Base-by-base conservation (phyloP, 2,797 vertebrate genomes). In the Anniella stebbinsi region DNA sequence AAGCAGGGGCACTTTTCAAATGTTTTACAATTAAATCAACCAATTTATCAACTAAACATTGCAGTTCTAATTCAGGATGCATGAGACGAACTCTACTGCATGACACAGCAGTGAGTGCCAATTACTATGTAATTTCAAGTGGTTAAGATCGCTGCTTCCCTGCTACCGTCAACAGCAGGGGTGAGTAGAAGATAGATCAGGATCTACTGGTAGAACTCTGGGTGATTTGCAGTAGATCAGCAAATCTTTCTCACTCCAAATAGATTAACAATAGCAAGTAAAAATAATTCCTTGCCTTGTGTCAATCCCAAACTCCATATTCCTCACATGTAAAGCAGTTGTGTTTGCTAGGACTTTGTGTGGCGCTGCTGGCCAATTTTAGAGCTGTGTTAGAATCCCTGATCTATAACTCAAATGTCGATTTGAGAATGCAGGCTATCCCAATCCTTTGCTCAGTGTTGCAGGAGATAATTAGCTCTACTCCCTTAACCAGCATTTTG, bases 1-100 rank as follows among this genome's bases (percentile, higher is more conserved):
- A 83, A 45, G 38, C 38, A 83, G 66, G 69, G 60, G n/a, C 69
- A n/a, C n/a, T 70, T 70, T 13, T 72, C 15, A n/a, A n/a, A 4
- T 66, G 36, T 82, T 66, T 82, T 83, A 63, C 66, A 41, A 63
- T 28, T 83, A 83, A 83, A 67, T 66, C 66, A 84, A 69, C 66
- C 33, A 66, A 51, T 67, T 69, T 69, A 48, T 23, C 23, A 67
- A 84, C 18, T 72, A 51, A 84, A 70, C 83, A 84, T 28, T 70
- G 69, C 67, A 51, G 28, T 18, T 12, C 30, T 84, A 84, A 72
- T 51, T 70, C 30, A 70, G 54, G 83, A 48, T 33, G 41, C 57
- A n/a, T 69, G 33, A 21, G 48, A 60, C 28, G 25, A n/a, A 30
- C 9, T 76, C 63, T 41, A 10, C 54, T 36, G n/a, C 51, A 60